Base-by-base conservation (phyloP, 2,888 invertebrate species). In the Xylophagus ater region DNA sequence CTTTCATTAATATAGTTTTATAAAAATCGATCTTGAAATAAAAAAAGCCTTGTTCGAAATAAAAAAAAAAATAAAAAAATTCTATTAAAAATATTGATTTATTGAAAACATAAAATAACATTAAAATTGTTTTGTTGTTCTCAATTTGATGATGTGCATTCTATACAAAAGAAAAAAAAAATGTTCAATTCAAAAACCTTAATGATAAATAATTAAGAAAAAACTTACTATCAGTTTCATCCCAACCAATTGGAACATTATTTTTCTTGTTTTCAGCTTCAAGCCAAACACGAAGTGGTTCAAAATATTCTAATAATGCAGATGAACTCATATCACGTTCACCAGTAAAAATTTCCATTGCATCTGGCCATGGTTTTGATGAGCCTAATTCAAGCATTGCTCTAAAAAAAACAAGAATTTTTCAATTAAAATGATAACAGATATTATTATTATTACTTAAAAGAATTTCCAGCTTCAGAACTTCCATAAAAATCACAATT, bases 401-500 rank as follows among this genome's bases (percentile, higher is more conserved):
- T 4, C 78, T 78, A 54, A 2, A 53, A 50, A 7, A 10, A 19
- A n/a, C n/a, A n/a, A n/a, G n/a, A n/a, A n/a, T n/a, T n/a, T n/a
- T n/a, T n/a, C n/a, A n/a, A n/a, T n/a, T n/a, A n/a, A n/a, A n/a
- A n/a, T n/a, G n/a, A n/a, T n/a, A n/a, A n/a, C n/a, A n/a, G n/a
- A n/a, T n/a, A n/a, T n/a, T 14, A 4, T 3, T 26, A 17, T 6
- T 62, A 63, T 60, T 54, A 76, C 76, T 70, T 65, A 8, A 82
- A 61, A 4, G 75, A 71, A 50, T 79, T 74, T 32, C 90, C 90
- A 26, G 90, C 89, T 40, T 74, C 74, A n/a, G 72, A 72, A 53
- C 80, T 87, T 50, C 77, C 70, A 59, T 85, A 85, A 51, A 92
- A 85, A 54, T 90, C 89, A 58, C 92, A 92, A 53, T 81, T 75